A percentile compares a stretch with the other conserved stretches of the same genome.
phyloP scores from a whole-genome alignment of 2,113 vertebrate genomes.

The Sinocyclocheilus grahami region DNA sequence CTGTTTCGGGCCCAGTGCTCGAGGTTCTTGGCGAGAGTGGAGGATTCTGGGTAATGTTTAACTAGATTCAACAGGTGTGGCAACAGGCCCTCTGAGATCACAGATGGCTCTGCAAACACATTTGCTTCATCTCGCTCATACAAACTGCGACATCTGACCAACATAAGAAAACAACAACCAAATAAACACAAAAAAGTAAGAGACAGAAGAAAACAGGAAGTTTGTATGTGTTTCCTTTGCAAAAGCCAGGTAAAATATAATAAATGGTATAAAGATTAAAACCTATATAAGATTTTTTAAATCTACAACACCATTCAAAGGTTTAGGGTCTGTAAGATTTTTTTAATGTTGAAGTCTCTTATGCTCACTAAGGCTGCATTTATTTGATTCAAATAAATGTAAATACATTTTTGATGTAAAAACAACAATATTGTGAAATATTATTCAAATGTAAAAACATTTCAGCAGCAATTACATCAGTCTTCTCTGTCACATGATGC shows the following conservation, averaged over 20 bases:
- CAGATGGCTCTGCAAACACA: constrained; percentile 80
- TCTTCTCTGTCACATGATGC: too few relatives aligned
- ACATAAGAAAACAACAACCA: constrained; percentile 25
- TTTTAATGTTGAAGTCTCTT: background rate
- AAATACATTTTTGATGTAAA: background rate
- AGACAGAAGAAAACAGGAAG: background rate
- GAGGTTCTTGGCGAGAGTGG: constrained; percentile 55
- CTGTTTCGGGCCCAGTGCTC: constrained; percentile 71
- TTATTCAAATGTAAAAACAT: too few relatives aligned
- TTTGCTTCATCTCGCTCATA: constrained; percentile 87
- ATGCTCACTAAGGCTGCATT: background rate
- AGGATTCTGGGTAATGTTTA: constrained; percentile 57
- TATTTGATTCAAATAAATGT: background rate
- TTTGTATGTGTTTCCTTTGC: background rate
- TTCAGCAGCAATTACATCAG: too few relatives aligned
- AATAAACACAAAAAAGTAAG: background rate
- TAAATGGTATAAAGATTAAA: background rate
- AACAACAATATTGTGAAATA: too few relatives aligned
- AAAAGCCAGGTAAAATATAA: background rate
- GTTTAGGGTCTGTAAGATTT: too few relatives aligned
- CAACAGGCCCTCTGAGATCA: constrained; percentile 74
- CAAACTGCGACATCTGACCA: constrained; percentile 74
- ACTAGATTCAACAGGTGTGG: constrained; percentile 74
- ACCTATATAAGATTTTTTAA: background rate
- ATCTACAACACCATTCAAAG: background rate